A percentile compares a stretch with the other conserved stretches of the same genome.
Conservation (phyloP, 2,113 vertebrate genomes). For the Solea solea region DNA sequence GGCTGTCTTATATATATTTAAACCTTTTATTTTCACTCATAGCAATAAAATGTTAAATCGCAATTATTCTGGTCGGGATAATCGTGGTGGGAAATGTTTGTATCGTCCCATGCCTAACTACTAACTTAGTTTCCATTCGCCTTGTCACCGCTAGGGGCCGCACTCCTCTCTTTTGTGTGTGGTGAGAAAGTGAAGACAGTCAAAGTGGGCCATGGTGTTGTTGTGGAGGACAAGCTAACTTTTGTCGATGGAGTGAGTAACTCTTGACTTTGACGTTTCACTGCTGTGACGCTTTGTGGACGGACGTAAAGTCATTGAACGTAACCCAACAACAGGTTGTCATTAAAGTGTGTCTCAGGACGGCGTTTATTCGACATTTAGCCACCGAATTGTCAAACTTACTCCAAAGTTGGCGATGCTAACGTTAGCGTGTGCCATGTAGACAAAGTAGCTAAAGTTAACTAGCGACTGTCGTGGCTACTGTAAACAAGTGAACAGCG, state of each 20-base stretch:
- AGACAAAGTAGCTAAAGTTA: constrained; percentile 17
- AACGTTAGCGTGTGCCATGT: constrained; percentile 34
- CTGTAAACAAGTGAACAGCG: background rate
- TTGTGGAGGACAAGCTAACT: constrained; percentile 28
- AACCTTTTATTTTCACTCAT: no score
- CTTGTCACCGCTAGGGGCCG: constrained; percentile 36
- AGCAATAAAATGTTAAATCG: no score
- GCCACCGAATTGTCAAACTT: background rate
- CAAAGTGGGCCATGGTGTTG: constrained; percentile 38
- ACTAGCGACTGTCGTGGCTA: background rate
- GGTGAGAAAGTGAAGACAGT: constrained; percentile 27
- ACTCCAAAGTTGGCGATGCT: constrained; percentile 50
- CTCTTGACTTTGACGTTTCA: background rate
- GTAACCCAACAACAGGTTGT: background rate
- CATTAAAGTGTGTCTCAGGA: background rate
- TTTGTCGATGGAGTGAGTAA: constrained; percentile 55
- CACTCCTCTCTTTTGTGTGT: constrained; percentile 53
- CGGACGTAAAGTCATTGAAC: background rate
- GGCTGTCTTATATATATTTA: no score
- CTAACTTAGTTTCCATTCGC: no score
- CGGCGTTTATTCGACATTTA: background rate
- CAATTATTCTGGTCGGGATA: no score
- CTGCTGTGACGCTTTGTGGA: background rate
- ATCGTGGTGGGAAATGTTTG: no score
- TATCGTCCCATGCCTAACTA: no score